These are phyloP conservation scores for Channa striata DNA, from an alignment of 2,797 vertebrate species.

Conservation along the genomic window DNA sequence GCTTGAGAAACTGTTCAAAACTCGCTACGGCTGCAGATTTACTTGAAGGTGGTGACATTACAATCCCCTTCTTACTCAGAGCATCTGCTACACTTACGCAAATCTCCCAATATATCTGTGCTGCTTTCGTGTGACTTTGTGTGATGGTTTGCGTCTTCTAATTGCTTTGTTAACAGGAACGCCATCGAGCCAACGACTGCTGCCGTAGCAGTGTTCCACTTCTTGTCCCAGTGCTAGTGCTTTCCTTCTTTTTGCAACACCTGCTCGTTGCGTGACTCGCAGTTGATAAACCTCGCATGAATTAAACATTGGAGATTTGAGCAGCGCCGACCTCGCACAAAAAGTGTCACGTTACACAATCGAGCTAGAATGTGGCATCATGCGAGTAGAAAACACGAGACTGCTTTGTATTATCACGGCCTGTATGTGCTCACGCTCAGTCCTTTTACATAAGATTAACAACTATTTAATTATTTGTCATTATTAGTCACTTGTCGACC, in stretches of 20 bases:
- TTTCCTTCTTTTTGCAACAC: constrained; percentile 48
- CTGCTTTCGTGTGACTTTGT: constrained; percentile 36
- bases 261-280: constrained; percentile 40
- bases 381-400: neutral
- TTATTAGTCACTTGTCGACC: neutral
- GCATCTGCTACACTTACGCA: constrained; percentile 45
- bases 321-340: constrained; percentile 4
- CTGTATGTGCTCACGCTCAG: neutral
- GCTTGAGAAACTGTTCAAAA: constrained; percentile 38
- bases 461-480: neutral
- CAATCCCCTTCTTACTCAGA: constrained; percentile 24
- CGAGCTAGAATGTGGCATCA: neutral
- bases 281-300: constrained; percentile 48
- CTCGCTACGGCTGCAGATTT: constrained; percentile 26
- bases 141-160: constrained; percentile 43
- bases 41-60: constrained; percentile 47
- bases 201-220: constrained; percentile 53
- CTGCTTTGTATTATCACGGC: neutral
- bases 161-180: constrained; percentile 55
- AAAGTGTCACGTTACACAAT: neutral
- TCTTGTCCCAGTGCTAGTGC: constrained; percentile 28
- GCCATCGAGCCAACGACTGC: constrained; percentile 39
- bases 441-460: neutral
- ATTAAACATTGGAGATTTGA: constrained; percentile 51
- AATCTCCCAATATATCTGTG: constrained; percentile 38